Conservation (phyloP, 2,797 vertebrate species). For the Poecilia gillii region DNA sequence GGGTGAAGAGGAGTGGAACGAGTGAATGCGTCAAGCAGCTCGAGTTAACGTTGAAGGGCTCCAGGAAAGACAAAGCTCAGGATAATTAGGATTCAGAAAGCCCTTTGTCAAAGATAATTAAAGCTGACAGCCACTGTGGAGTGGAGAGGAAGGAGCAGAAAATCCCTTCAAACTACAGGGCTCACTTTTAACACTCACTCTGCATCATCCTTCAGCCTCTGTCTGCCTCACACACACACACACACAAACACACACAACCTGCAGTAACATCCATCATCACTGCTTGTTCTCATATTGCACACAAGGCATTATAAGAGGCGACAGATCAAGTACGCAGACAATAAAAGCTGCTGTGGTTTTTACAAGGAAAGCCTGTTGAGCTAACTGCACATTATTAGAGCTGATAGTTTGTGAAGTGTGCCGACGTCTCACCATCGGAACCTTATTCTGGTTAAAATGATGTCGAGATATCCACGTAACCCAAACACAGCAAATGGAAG, state of each 20-base stretch:
- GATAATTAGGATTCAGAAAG: constrained; percentile 78
- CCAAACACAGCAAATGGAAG: background rate
- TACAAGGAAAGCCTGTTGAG: constrained; percentile 28
- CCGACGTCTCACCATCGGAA: constrained; percentile 24
- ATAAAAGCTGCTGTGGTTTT: constrained; percentile 39
- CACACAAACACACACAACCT: constrained; percentile 29
- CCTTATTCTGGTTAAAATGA: constrained; percentile 17
- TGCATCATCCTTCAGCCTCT: constrained; percentile 35
- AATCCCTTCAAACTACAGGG: constrained; percentile 69
- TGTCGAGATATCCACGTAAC: constrained; percentile 1
- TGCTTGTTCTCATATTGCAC: constrained; percentile 50
- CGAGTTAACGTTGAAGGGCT: constrained; percentile 68
- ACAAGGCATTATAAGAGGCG: constrained; percentile 63
- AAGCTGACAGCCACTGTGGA: constrained; percentile 76
- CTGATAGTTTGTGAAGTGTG: constrained; percentile 39
- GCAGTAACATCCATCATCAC: constrained; percentile 62
- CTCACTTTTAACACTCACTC: constrained; percentile 63
- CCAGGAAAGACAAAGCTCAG: constrained; percentile 68
- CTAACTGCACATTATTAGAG: constrained; percentile 42
- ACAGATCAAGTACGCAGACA: constrained; percentile 59
- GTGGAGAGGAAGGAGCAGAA: constrained; percentile 62
- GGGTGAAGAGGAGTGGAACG: constrained; percentile 64
- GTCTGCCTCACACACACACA: constrained; percentile 8
- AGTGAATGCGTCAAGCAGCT: constrained; percentile 65
- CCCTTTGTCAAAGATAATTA: constrained; percentile 78